These are phyloP conservation scores for Epinephelus fuscoguttatus DNA, from an alignment of 2,113 vertebrate species.

Conservation along the genomic window DNA sequence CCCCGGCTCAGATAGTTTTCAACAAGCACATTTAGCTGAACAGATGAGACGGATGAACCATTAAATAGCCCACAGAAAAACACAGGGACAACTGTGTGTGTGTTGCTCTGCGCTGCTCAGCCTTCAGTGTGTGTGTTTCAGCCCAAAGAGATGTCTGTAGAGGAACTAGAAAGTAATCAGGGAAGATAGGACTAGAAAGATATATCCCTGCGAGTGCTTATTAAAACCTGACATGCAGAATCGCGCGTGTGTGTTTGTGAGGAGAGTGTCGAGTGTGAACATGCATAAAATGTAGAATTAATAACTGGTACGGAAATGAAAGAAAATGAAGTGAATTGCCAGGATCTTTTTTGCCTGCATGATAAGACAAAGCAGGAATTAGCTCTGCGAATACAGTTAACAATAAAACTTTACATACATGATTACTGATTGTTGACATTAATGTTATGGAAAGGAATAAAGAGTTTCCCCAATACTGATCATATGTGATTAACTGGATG, in stretches of 20 bases:
- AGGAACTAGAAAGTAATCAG: conserved; percentile 38
- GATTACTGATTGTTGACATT: conserved; percentile 5
- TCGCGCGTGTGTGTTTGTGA: background rate
- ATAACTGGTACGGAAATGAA: conserved; percentile 32
- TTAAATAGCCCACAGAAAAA: conserved; percentile 49
- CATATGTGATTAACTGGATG: conserved; percentile 8
- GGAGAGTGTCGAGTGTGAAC: conserved; percentile 24
- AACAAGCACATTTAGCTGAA: conserved; percentile 71
- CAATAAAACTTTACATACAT: background rate
- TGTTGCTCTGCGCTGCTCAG: conserved; percentile 3
- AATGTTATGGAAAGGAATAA: conserved; percentile 4
- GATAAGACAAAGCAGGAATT: background rate
- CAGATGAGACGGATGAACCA: conserved; percentile 67
- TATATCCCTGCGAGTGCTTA: conserved; percentile 38
- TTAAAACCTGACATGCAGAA: conserved; percentile 56
- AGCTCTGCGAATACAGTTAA: background rate
- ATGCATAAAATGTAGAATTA: conserved; percentile 47
- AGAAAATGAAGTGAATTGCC: conserved; percentile 22
- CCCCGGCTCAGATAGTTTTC: conserved; percentile 63
- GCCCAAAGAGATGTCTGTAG: conserved; percentile 41
- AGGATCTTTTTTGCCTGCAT: background rate
- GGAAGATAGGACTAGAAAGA: conserved; percentile 32
- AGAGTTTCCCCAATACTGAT: background rate
- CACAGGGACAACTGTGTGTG: conserved; percentile 53
- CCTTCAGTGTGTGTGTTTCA: conserved; percentile 41